Evolutionary conservation across 2,888 invertebrate genomes (phyloP), one percentile per base, ranked within the genome.

Genomic region (Pantelozetes paolii): DNA sequence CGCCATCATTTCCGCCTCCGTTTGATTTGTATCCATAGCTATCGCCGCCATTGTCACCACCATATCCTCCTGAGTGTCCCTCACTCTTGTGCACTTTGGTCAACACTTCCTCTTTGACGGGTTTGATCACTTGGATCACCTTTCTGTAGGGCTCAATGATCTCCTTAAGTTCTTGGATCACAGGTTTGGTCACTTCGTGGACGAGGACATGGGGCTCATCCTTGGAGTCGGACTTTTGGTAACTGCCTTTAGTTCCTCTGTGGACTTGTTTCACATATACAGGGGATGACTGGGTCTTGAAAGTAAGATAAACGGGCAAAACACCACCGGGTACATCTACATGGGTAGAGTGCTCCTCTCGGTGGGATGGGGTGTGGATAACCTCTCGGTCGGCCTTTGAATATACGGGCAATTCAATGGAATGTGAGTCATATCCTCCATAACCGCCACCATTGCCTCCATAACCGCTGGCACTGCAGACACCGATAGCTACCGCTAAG

Each of bases 111-210:
- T 72, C 72, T 6, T 26, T 20, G 3, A 72, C 72, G 1, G 72
- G 72, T n/a, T n/a, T 23, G 1, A 72, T 28, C 18, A 40, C 62
- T 26, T 72, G 72, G 11, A 42, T 62, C 23, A 72, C 42, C 20
- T n/a, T 18, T 26, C 72, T 30, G 30, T 32, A 59, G 57, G 72
- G 72, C 30, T 42, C 9, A 15, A 72, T 72, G 9, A 72, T 42
- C 62, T 72, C 72, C n/a, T 30, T 50, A 1, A 72, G 62, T 54
- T 72, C 72, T 59, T 72, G 72, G 18, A 59, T 59, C 8, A 59
- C 59, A 32, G 59, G 59, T 32, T 15, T 30, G 59, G 9, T 1
- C 3, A 59, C 59, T 59, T 59, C 59, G 32, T 59, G 59, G 11
- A 54, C 23, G 23, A 54, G 2, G 9, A 3, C 3, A n/a, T 54